A percentile compares a stretch with the other conserved stretches of the same genome.
phyloP scores from a whole-genome alignment of 1,140 invertebrate species.

The Heliothis subflexa region DNA sequence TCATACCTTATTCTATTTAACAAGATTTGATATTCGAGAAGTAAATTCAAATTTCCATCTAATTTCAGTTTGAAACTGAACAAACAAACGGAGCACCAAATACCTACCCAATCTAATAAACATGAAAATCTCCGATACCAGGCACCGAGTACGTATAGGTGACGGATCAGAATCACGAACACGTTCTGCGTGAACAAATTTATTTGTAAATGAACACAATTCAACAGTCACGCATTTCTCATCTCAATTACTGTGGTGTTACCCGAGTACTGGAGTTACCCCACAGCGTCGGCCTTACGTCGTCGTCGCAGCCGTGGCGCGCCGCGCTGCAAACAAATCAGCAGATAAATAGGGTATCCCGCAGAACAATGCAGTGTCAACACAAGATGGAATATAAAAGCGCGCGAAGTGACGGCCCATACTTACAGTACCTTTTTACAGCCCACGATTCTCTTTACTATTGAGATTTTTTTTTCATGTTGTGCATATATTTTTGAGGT shows the following conservation, averaged over 20 bases:
- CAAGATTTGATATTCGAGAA: background rate
- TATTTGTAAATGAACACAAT: conserved; percentile 58
- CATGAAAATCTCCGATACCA: conserved; percentile 9
- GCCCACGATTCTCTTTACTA: conserved; percentile 45
- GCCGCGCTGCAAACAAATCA: conserved; percentile 76
- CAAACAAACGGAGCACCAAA: conserved; percentile 4
- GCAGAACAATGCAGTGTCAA: conserved; percentile 75
- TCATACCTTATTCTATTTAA: too few relatives aligned
- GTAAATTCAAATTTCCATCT: background rate
- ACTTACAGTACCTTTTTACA: conserved; percentile 53
- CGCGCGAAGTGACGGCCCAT: conserved; percentile 56
- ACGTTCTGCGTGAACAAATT: conserved; percentile 29
- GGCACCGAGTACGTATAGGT: conserved; percentile 4
- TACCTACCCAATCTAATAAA: conserved; percentile 17
- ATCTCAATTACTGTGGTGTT: conserved; percentile 66
- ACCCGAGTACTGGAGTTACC: conserved; percentile 23
- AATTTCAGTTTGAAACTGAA: conserved; percentile 4
- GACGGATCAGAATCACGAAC: conserved; percentile 25
- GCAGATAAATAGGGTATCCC: conserved; percentile 70
- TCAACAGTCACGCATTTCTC: conserved; percentile 66
- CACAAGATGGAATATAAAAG: conserved; percentile 76
- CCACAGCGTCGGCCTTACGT: conserved; percentile 44
- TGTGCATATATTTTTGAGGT: background rate
- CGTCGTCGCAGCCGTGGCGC: conserved; percentile 57
- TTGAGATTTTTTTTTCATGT: background rate